Evolutionary conservation across 2,797 vertebrate genomes (phyloP).

Genomic region (Novumbra hubbsi): DNA sequence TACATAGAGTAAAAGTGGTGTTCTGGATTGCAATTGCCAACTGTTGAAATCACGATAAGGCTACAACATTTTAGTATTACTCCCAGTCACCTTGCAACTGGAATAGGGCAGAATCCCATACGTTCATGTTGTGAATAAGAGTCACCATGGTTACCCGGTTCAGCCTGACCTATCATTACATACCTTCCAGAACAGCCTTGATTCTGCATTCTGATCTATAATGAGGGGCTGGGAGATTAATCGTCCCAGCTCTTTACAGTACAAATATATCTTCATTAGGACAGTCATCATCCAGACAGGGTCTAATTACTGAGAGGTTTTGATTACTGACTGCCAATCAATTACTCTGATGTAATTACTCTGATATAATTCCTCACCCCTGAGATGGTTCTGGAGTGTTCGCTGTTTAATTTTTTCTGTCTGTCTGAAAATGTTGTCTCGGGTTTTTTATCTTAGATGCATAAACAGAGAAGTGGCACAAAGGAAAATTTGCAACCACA

Average conservation of each 20-base stretch:
- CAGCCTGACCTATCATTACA: slow-evolving; percentile 33
- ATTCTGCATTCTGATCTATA: slow-evolving; percentile 13
- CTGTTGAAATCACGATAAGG: slow-evolving; percentile 6
- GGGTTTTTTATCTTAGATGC: slow-evolving; percentile 24
- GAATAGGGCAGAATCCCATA: slow-evolving; percentile 36
- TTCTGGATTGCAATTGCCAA: slow-evolving; percentile 9
- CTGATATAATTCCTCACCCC: slow-evolving; percentile 37
- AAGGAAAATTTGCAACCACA: not conserved
- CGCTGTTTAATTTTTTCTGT: slow-evolving; percentile 39
- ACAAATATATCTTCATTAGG: slow-evolving; percentile 54
- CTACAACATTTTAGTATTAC: not conserved
- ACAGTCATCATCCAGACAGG: slow-evolving; percentile 41
- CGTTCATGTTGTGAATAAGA: slow-evolving; percentile 45
- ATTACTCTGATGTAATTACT: slow-evolving; percentile 44
- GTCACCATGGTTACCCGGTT: slow-evolving; percentile 60
- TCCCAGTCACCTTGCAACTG: slow-evolving; percentile 36
- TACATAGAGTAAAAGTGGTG: not conserved
- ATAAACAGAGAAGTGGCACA: slow-evolving; percentile 15
- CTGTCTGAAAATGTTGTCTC: slow-evolving; percentile 29
- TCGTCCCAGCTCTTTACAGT: slow-evolving; percentile 30
- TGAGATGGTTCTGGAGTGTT: slow-evolving; percentile 42
- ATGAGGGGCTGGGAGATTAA: slow-evolving; percentile 39
- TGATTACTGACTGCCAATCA: slow-evolving; percentile 58
- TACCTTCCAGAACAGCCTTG: slow-evolving; percentile 8
- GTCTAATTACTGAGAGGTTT: slow-evolving; percentile 55